Conservation (phyloP, 2,888 invertebrate genomes). For the Dicycla oo region DNA sequence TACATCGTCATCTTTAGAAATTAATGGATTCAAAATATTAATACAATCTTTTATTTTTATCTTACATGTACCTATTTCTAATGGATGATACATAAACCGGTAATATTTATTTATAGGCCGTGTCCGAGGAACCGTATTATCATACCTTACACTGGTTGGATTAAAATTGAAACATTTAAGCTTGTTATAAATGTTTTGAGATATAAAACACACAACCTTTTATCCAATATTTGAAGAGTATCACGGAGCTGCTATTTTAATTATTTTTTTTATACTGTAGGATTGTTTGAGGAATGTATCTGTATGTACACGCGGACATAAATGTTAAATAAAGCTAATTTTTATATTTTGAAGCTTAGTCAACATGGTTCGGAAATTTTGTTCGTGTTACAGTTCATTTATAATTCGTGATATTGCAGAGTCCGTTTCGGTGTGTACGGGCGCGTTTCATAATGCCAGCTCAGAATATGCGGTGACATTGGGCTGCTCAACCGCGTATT, state of each 20-base stretch:
- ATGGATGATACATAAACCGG: conserved; percentile 10
- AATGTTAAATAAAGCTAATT: not conserved
- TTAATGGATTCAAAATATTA: conserved; percentile 6
- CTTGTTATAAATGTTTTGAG: conserved; percentile 25
- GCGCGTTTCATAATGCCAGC: conserved; percentile 35
- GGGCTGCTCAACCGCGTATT: conserved; percentile 39
- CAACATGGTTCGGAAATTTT: not conserved
- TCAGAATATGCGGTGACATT: conserved; percentile 40
- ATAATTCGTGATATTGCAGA: conserved; percentile 18
- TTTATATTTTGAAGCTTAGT: not conserved
- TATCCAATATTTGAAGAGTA: conserved; percentile 16
- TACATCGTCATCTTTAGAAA: not conserved
- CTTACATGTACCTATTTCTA: not conserved
- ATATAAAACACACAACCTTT: conserved; percentile 32
- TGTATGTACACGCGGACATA: not conserved
- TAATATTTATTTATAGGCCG: conserved; percentile 24
- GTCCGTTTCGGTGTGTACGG: conserved; percentile 11
- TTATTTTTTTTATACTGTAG: conserved; percentile 1
- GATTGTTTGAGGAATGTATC: not conserved
- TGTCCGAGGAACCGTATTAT: conserved; percentile 16
- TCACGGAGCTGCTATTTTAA: not conserved
- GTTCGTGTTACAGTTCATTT: conserved; percentile 7
- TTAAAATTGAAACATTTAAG: conserved; percentile 29
- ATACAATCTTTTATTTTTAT: not conserved
- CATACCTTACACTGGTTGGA: conserved; percentile 1